A percentile compares a stretch with the other conserved stretches of the same genome.
These are phyloP conservation scores for Lacerta bilineata DNA, from an alignment of 2,797 vertebrate genomes.

Conservation along the genomic window DNA sequence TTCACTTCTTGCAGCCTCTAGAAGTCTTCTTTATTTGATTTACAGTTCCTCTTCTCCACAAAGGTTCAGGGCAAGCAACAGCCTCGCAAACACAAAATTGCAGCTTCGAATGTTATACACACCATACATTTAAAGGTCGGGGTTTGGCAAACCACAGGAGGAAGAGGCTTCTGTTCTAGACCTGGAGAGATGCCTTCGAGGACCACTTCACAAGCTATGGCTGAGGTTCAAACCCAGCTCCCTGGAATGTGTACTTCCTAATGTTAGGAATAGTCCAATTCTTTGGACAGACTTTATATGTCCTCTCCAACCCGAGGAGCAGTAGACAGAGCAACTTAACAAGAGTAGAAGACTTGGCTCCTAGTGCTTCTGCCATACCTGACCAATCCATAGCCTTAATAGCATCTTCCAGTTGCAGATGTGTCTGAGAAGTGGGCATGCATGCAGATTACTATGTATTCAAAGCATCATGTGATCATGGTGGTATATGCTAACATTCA, in stretches of 20 bases:
- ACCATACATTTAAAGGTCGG: not conserved
- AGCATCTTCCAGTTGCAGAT: not conserved
- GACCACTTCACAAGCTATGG: not conserved
- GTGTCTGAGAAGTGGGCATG: not conserved
- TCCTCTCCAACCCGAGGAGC: not conserved
- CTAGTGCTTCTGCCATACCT: not conserved
- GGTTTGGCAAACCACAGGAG: slow-evolving; percentile 9
- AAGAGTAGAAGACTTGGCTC: not conserved
- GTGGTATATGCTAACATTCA: too few species aligned
- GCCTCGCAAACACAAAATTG: slow-evolving; percentile 2
- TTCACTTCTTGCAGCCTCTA: slow-evolving; percentile 15
- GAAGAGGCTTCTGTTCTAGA: not conserved
- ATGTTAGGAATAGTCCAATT: not conserved
- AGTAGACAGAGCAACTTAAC: not conserved
- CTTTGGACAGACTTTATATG: not conserved
- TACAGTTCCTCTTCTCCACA: not conserved
- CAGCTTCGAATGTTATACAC: slow-evolving; percentile 5
- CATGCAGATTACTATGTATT: not conserved
- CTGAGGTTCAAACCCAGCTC: not conserved
- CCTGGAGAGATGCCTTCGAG: not conserved
- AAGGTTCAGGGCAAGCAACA: slow-evolving; percentile 1
- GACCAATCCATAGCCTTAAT: not conserved
- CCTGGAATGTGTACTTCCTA: not conserved
- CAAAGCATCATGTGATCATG: not conserved
- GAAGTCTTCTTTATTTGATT: slow-evolving; percentile 30